These are phyloP conservation scores for Pandemis corylana DNA, from an alignment of 2,888 invertebrate genomes.

Conservation along the genomic window DNA sequence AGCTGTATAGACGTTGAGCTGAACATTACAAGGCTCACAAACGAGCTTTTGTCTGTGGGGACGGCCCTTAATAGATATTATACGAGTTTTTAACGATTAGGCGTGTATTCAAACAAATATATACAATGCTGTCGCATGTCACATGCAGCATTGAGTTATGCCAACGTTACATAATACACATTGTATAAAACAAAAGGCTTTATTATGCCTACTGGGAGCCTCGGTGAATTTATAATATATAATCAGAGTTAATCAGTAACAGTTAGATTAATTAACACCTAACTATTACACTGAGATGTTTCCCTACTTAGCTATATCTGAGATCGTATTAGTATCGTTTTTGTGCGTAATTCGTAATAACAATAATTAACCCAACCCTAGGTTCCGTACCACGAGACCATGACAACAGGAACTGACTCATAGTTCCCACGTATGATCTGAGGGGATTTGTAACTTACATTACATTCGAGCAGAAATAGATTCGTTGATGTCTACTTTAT, in stretches of 20 bases:
- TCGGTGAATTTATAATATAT: background rate
- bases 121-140: constrained; percentile 28
- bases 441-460: background rate
- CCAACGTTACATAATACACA: constrained; percentile 3
- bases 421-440: background rate
- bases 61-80: background rate
- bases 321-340: background rate
- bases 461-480: background rate
- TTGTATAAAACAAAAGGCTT: constrained; percentile 5
- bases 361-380: background rate
- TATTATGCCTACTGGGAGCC: background rate
- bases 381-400: background rate
- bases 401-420: no score
- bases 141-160: constrained; percentile 14
- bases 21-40: background rate
- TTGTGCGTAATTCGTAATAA: background rate
- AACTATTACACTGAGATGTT: no score
- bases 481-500: background rate
- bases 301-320: no score
- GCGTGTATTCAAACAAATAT: constrained; percentile 23
- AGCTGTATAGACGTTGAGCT: background rate
- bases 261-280: background rate
- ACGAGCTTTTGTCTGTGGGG: background rate
- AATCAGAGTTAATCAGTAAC: background rate
- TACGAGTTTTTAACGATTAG: constrained; percentile 12